Conservation (phyloP, 1,140 invertebrate genomes). For the Tetragonula clypearis region DNA sequence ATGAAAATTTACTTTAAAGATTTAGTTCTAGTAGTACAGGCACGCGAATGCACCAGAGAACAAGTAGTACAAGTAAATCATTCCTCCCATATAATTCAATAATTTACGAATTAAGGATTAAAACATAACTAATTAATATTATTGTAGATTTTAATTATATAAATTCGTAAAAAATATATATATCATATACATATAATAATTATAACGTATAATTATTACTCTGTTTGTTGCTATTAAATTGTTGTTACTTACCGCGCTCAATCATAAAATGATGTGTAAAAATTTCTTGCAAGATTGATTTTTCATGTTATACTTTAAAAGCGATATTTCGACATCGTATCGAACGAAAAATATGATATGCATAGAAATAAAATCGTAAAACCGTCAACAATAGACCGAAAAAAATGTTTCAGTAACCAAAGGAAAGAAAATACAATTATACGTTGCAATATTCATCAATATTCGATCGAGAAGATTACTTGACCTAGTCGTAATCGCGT, state of each 20-base stretch:
- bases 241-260: too few relatives aligned
- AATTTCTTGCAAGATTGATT: background rate
- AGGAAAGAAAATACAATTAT: background rate
- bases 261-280: background rate
- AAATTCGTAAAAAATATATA: background rate
- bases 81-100: background rate
- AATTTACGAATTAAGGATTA: background rate
- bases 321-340: background rate
- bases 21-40: background rate
- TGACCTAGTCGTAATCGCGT: background rate
- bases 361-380: background rate
- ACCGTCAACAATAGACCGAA: background rate
- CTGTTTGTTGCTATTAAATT: too few relatives aligned
- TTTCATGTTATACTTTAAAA: background rate
- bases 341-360: background rate
- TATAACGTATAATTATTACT: too few relatives aligned
- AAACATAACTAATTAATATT: background rate
- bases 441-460: background rate
- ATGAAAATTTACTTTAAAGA: too few relatives aligned
- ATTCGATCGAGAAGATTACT: background rate
- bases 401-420: background rate
- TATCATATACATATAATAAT: too few relatives aligned
- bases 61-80: background rate
- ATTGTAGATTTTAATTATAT: background rate
- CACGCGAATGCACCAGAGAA: background rate